These are phyloP conservation scores for Podocnemis expansa DNA, from an alignment of 2,113 vertebrate species.

Conservation along the genomic window DNA sequence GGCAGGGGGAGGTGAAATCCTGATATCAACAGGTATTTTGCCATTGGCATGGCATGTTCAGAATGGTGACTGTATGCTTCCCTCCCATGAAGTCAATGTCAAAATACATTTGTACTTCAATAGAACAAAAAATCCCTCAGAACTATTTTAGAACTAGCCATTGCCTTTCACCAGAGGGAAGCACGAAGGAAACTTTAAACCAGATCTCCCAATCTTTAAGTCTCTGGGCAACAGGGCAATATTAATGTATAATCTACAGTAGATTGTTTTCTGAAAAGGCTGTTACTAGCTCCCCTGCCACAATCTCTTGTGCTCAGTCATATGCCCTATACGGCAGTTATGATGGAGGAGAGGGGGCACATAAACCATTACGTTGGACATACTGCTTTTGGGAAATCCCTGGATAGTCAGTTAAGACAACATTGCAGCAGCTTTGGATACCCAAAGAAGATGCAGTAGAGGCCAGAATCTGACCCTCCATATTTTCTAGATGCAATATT, in stretches of 20 bases:
- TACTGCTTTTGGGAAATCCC: neutral
- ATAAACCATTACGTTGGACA: neutral
- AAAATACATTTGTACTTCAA: neutral
- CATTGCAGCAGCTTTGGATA: neutral
- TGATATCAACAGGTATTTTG: neutral
- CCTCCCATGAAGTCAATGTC: neutral
- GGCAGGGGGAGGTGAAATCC: neutral
- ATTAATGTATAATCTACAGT: neutral
- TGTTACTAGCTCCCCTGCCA: neutral
- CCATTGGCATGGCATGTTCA: neutral
- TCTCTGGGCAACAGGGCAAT: neutral
- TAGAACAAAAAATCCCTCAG: neutral
- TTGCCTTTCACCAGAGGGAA: neutral
- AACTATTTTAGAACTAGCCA: neutral
- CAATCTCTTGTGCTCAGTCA: neutral
- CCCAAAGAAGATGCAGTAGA: neutral
- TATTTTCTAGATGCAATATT: neutral
- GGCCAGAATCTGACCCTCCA: neutral
- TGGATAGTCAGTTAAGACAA: neutral
- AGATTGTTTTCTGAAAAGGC: neutral
- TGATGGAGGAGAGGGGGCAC: neutral
- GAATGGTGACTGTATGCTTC: neutral
- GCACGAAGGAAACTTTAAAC: neutral
- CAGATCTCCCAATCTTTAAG: neutral
- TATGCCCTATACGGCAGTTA: neutral